phyloP scores from a whole-genome alignment of 2,888 invertebrate species.

The Drosophila colorata region DNA sequence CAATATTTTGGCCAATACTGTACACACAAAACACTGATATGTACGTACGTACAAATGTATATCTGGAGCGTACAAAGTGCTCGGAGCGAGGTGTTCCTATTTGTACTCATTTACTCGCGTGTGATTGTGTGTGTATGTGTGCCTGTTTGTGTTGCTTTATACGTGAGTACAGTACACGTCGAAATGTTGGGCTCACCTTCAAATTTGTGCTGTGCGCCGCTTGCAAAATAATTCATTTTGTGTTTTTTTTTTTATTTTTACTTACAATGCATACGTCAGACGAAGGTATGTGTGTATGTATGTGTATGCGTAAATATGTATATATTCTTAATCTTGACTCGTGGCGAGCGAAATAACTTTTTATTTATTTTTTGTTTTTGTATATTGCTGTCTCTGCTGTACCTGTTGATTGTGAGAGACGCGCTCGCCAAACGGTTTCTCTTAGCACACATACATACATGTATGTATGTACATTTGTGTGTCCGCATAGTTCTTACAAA shows the following conservation, averaged over 20 bases:
- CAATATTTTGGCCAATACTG: constrained; percentile 59
- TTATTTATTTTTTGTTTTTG: constrained; percentile 5
- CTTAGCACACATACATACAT: not conserved
- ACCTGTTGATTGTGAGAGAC: constrained; percentile 52
- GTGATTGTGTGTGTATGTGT: constrained; percentile 22
- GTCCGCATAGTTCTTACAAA: constrained; percentile 40
- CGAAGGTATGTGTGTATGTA: constrained; percentile 1
- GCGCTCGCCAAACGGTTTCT: constrained; percentile 22
- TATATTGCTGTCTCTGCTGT: constrained; percentile 28
- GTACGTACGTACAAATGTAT: constrained; percentile 22
- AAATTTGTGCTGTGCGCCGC: constrained; percentile 44
- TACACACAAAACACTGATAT: constrained; percentile 42
- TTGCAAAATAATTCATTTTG: constrained; percentile 52
- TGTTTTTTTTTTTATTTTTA: constrained; percentile 24
- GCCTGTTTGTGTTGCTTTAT: constrained; percentile 5
- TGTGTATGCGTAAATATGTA: constrained; percentile 2
- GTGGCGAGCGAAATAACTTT: constrained; percentile 40
- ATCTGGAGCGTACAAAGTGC: constrained; percentile 53
- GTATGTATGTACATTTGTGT: not conserved
- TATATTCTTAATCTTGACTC: constrained; percentile 46
- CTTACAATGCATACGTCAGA: constrained; percentile 30
- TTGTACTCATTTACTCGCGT: constrained; percentile 47
- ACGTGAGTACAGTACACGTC: constrained; percentile 48
- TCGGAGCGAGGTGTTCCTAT: constrained; percentile 48
- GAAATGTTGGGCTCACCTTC: constrained; percentile 58